Evolutionary conservation across 2,888 invertebrate species (phyloP).

Genomic region (Cinara cedri): DNA sequence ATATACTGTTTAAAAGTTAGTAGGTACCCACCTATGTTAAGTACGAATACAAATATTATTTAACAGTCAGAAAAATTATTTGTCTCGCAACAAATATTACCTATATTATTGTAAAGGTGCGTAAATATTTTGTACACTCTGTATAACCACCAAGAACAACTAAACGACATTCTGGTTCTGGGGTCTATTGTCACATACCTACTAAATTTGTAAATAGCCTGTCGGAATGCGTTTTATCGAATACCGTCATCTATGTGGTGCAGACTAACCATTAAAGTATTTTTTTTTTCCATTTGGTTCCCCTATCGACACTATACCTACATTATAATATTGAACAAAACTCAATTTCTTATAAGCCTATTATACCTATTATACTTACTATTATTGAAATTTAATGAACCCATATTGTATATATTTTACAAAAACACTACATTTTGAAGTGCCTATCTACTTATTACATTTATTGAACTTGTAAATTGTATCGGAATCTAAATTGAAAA

Average conservation of each 20-base stretch:
- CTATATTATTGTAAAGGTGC: too few relatives aligned
- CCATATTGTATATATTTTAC: background rate
- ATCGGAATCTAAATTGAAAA: background rate
- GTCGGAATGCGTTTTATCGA: constrained; percentile 47
- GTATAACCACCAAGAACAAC: constrained; percentile 17
- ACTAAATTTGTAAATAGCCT: constrained; percentile 47
- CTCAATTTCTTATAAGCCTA: background rate
- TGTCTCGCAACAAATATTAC: background rate
- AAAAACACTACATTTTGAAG: too few relatives aligned
- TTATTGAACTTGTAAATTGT: background rate
- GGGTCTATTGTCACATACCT: constrained; percentile 49
- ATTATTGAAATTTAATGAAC: background rate
- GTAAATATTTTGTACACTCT: constrained; percentile 12
- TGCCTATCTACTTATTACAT: background rate
- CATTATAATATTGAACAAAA: background rate
- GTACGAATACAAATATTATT: too few relatives aligned
- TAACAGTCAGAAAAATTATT: too few relatives aligned
- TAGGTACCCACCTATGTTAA: too few relatives aligned
- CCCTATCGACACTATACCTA: background rate
- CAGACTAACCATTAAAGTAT: constrained; percentile 38
- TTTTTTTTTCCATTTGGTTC: background rate
- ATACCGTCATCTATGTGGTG: constrained; percentile 37
- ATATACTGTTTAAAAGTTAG: background rate
- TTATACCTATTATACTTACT: background rate
- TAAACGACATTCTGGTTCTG: constrained; percentile 50